Evolutionary conservation across 2,113 vertebrate species (phyloP), one percentile per base, ranked within the genome.

Genomic region (Ginglymostoma cirratum): DNA sequence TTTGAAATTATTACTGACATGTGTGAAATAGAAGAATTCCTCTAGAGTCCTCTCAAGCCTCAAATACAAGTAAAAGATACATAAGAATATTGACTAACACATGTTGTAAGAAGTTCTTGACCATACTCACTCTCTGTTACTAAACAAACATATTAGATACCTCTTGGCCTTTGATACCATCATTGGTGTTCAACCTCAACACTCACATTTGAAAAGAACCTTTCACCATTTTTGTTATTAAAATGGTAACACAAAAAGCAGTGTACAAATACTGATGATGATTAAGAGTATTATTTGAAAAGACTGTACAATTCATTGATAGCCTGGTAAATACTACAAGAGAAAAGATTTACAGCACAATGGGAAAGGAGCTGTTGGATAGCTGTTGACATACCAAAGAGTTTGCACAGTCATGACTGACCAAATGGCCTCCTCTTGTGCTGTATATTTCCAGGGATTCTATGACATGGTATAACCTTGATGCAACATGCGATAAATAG

Each of bases 1-100:
- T 90, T 90, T 61, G 87, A 61, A 90, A 90, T 48, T 55, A 90
- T 52, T 90, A 52, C 87, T n/a, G 52, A 90, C 87, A 61, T 27
- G 27, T 30, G 52, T 55, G 86, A 90, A 52, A 90, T 3, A 61
- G 12, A 90, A 52, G 52, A 90, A 52, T 34, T 42, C 80, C 80
- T 45, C 80, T 21, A 21, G 80, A 83, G n/a, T 83, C 78, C 80
- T 80, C 34, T 48, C 30, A 34, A 90, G 55, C 87, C 48, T 90
- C 27, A 61, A 27, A 34, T 30, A 90, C 30, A 55, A 90, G 55
- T 52, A 90, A 15, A 52, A 61, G 30, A 38, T 45, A 61, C 4
- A 52, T 17, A 61, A 61, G 12, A 61, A 65, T 61, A 61, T 89
- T 89, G 86, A 89, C 45, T 17, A 52, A 90, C 48, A 34, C 52